Evolutionary conservation across 1,140 invertebrate species (phyloP), one percentile per base, ranked within the genome.

Genomic region (Drosophila ficusphila): DNA sequence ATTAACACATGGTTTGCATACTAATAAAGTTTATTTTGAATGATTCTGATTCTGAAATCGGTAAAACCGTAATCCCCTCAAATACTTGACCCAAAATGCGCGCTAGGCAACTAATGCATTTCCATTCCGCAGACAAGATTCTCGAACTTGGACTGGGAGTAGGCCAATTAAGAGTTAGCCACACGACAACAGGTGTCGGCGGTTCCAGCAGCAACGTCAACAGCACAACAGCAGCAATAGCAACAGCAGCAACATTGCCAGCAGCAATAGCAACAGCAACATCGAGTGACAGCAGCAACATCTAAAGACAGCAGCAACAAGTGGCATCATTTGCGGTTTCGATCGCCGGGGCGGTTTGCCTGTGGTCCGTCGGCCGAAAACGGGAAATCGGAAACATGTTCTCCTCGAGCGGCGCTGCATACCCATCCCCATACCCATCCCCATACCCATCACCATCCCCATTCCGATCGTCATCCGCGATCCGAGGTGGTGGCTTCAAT

Each of bases 341-440:
- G 25, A 29, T 38, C 31, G 64, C 56, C 36, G 57, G 57, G 41
- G 67, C 23, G 46, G 57, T 42, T 39, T 68, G 47, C 48, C 34
- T 54, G 49, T 54, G 49, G 38, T 39, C 54, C 46, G 69, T 52
- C 49, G 47, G 58, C 39, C 39, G 27, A 38, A 71, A 85, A 85
- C 81, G 76, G 81, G 81, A 85, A 85, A 81, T 88, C 81, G 81
- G 83, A 89, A 88, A 88, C 82, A 88, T 88, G 82, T 88, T 88
- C 77, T 89, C 75, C 78, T 54, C 21, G 21, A 44, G 21, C 41
- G 41, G n/a, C 41, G 41, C 21, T 21, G 21, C 41, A 14, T 67
- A 79, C 38, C 39, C 41, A 41, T 39, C 47, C 14, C 52, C 33
- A 16, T 64, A 68, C 33, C 46, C 36, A 46, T 31, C 41, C 14